Conservation (phyloP, 37 sponge, comb jelly and placozoan species). For the Beroe ovata region DNA sequence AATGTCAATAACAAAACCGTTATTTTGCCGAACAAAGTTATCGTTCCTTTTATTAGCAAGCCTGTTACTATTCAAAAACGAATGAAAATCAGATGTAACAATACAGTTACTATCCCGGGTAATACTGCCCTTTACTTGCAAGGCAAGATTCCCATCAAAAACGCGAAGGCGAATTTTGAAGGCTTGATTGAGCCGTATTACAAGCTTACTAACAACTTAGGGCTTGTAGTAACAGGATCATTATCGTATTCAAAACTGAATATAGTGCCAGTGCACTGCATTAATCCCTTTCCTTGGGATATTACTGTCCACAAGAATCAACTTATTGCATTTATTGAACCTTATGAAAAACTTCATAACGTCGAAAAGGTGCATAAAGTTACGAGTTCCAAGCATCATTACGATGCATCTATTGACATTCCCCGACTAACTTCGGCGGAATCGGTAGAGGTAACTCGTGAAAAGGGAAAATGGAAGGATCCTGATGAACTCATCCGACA, state of each 20-base stretch:
- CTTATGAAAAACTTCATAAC: not conserved
- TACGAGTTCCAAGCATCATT: not conserved
- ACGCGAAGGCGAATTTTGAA: conserved; percentile 16
- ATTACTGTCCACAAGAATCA: conserved; percentile 19
- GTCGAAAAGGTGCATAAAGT: not conserved
- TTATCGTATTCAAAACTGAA: conserved; percentile 2
- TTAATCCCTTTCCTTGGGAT: conserved; percentile 31
- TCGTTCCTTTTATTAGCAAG: conserved; percentile 9
- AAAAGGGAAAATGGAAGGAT: conserved; percentile 54
- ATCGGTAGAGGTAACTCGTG: conserved; percentile 60
- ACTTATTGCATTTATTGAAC: conserved; percentile 30
- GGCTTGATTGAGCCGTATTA: conserved; percentile 1
- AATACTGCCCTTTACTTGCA: conserved; percentile 23
- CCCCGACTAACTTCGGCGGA: conserved; percentile 29
- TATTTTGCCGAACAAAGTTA: not conserved
- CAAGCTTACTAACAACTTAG: not conserved
- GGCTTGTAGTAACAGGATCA: not conserved
- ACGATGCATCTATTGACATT: conserved; percentile 12
- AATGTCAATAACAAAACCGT: not conserved
- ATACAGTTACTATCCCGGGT: not conserved
- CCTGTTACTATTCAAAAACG: conserved; percentile 7
- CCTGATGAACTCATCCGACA: not conserved
- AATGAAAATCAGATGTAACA: conserved; percentile 26
- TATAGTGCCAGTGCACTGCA: conserved; percentile 24
- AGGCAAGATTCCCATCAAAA: not conserved